A percentile compares a stretch with the other conserved stretches of the same genome.
phyloP scores from a whole-genome alignment of 2,113 vertebrate genomes.

The Archilochus colubris region DNA sequence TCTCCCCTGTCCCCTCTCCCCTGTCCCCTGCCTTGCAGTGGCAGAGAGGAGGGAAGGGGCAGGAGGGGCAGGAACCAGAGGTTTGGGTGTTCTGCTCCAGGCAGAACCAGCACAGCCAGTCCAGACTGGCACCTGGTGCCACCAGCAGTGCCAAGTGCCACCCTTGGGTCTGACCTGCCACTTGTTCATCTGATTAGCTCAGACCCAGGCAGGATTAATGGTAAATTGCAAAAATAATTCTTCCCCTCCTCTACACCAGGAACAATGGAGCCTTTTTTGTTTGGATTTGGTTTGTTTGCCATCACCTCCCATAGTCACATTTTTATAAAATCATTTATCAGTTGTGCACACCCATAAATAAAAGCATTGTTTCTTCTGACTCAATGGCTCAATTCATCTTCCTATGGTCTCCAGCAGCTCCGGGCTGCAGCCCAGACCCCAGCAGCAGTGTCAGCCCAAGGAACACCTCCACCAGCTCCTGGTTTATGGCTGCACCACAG shows the following conservation, averaged over 20 bases:
- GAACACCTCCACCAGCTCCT: background rate
- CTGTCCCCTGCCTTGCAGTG: background rate
- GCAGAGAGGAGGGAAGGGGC: background rate
- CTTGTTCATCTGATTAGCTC: constrained; percentile 10
- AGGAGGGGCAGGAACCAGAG: background rate
- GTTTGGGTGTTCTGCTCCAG: background rate
- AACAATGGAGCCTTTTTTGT: background rate
- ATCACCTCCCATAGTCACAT: constrained; percentile 23
- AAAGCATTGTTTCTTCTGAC: constrained; percentile 37
- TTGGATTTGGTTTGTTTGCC: background rate
- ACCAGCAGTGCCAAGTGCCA: background rate
- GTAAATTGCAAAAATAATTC: constrained; percentile 27
- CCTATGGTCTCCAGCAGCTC: background rate
- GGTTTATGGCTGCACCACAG: background rate
- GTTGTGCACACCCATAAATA: background rate
- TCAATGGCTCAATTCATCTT: constrained; percentile 54
- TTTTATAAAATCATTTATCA: constrained; percentile 20
- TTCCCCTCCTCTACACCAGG: background rate
- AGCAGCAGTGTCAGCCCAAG: background rate
- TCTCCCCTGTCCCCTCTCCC: background rate
- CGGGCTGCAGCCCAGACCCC: background rate
- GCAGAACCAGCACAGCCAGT: background rate
- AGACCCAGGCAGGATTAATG: constrained; percentile 35
- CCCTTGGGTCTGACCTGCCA: background rate
- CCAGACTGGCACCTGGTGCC: no score